Evolutionary conservation across 2,113 vertebrate species (phyloP).

Genomic region (Callaeas wilsoni): DNA sequence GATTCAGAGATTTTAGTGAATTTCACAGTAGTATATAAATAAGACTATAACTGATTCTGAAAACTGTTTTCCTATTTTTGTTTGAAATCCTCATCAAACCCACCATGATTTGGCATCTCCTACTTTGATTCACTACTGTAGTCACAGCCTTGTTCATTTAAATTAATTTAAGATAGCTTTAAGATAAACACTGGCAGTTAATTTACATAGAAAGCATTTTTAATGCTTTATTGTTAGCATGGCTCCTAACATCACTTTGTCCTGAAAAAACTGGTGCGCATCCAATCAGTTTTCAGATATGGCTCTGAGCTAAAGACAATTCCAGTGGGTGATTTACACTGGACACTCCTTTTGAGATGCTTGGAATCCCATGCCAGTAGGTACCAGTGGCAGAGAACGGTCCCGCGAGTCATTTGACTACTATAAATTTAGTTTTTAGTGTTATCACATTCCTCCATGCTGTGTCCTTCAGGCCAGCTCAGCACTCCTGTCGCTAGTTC

Average conservation of each 20-base stretch:
- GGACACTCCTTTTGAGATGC: background rate
- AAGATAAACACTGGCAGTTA: background rate
- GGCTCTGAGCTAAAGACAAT: background rate
- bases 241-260: background rate
- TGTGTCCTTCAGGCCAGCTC: background rate
- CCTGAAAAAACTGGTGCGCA: background rate
- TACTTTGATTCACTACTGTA: background rate
- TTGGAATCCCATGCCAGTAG: background rate
- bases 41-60: background rate
- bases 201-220: background rate
- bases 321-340: background rate
- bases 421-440: background rate
- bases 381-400: background rate
- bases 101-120: background rate
- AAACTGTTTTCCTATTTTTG: background rate
- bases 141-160: background rate
- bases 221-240: background rate
- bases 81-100: background rate
- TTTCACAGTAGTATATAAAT: background rate
- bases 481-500: background rate
- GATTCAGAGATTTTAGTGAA: background rate
- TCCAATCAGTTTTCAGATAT: background rate
- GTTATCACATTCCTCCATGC: background rate
- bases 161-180: background rate
- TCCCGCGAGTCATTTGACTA: background rate